These are phyloP conservation scores for Drosophila erecta DNA, from an alignment of 1,140 invertebrate species.

Conservation along the genomic window DNA sequence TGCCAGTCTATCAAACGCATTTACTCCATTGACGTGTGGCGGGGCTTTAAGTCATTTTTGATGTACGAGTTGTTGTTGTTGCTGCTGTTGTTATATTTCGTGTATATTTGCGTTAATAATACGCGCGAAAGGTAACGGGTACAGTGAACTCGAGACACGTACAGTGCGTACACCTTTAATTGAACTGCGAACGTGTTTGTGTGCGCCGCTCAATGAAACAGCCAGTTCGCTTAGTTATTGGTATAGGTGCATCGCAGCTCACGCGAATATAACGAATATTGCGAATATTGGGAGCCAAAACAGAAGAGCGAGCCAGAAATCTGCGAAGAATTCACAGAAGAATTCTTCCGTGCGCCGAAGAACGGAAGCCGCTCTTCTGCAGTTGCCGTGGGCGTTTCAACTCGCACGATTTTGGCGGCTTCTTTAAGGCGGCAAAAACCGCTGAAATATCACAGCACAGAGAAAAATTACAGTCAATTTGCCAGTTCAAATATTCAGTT, in stretches of 20 bases:
- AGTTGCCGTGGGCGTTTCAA: constrained; percentile 49
- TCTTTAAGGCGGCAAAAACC: constrained; percentile 35
- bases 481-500: too few species aligned
- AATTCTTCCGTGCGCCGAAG: constrained; percentile 19
- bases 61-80: constrained; percentile 68
- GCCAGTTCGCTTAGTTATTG: too few species aligned
- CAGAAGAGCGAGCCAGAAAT: constrained; percentile 53
- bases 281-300: constrained; percentile 75
- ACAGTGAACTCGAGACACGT: constrained; percentile 71
- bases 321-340: not conserved
- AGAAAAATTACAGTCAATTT: not conserved
- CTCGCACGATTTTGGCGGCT: constrained; percentile 32
- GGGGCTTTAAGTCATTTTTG: constrained; percentile 78
- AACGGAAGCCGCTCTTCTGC: constrained; percentile 54
- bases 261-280: constrained; percentile 4
- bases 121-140: constrained; percentile 71
- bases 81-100: constrained; percentile 37
- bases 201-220: not conserved
- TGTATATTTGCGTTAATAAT: constrained; percentile 67
- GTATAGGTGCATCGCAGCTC: constrained; percentile 12
- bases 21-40: constrained; percentile 74
- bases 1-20: constrained; percentile 56
- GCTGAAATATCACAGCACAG: constrained; percentile 8
- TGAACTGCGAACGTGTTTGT: constrained; percentile 6
- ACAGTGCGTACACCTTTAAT: constrained; percentile 40